These are phyloP conservation scores for Furcifer pardalis DNA, from an alignment of 2,797 vertebrate genomes.

Conservation along the genomic window DNA sequence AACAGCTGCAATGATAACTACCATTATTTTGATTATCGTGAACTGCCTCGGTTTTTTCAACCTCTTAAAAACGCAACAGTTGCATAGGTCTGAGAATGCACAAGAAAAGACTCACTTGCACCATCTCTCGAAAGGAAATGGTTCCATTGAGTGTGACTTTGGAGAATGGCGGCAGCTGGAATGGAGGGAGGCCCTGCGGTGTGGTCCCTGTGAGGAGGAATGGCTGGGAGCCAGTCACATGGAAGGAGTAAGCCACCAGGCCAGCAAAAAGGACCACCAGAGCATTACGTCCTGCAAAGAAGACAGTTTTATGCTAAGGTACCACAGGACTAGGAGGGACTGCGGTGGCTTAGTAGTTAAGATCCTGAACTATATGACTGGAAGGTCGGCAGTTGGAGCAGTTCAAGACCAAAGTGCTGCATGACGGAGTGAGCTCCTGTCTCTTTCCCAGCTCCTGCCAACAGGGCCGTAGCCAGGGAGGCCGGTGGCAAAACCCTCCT, in stretches of 20 bases:
- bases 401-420: too few species aligned
- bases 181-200: constrained; percentile 82
- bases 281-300: constrained; percentile 83
- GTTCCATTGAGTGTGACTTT: constrained; percentile 81
- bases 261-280: constrained; percentile 87
- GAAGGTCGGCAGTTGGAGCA: too few species aligned
- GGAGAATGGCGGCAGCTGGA: constrained; percentile 81
- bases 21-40: background rate
- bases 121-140: constrained; percentile 79
- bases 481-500: too few species aligned
- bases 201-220: constrained; percentile 89
- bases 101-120: constrained; percentile 67
- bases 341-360: too few species aligned
- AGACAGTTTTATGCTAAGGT: background rate
- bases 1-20: background rate
- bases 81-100: background rate
- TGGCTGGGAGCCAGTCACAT: constrained; percentile 76
- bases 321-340: too few species aligned
- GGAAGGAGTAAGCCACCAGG: constrained; percentile 82
- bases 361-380: too few species aligned
- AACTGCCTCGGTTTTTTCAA: background rate
- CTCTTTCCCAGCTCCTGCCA: too few species aligned
- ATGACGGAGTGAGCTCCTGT: too few species aligned
- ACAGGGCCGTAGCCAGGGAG: too few species aligned
- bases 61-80: background rate